Percentiles rank a stretch among this genome's conserved stretches.
Evolutionary conservation across 2,797 vertebrate genomes (phyloP).

Genomic region (Benthosema pterotum): DNA sequence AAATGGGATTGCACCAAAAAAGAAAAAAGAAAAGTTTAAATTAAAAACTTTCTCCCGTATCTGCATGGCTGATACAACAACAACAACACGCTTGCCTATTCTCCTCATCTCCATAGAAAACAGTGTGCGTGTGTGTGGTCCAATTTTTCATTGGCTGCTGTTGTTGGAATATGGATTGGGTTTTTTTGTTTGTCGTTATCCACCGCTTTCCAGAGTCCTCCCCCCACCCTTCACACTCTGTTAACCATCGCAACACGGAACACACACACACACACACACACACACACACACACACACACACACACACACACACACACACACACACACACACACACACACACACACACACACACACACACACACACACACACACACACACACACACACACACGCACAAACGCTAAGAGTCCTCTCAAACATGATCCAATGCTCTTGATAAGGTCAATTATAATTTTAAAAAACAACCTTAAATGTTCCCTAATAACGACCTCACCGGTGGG

Average conservation of each 20-base stretch:
- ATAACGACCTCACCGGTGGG: slow-evolving; percentile 10
- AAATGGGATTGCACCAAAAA: not conserved
- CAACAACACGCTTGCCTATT: not conserved
- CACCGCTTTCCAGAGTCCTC: slow-evolving; percentile 13
- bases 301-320: slow-evolving; percentile 10
- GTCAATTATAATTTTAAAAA: slow-evolving; percentile 8
- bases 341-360: slow-evolving; percentile 17
- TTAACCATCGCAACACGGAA: slow-evolving; percentile 27
- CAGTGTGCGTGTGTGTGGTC: slow-evolving; percentile 14
- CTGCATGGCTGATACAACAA: slow-evolving; percentile 18
- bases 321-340: slow-evolving; percentile 20
- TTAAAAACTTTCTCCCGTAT: slow-evolving; percentile 6
- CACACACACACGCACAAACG: slow-evolving; percentile 11
- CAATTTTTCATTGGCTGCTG: not conserved
- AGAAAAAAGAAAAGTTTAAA: not conserved
- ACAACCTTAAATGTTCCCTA: slow-evolving; percentile 12
- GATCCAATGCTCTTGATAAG: slow-evolving; percentile 2
- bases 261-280: slow-evolving; percentile 17
- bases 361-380: slow-evolving; percentile 13
- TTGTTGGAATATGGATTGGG: slow-evolving; percentile 38
- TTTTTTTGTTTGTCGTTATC: slow-evolving; percentile 15
- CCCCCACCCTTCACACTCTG: slow-evolving; percentile 39
- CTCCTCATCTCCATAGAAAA: slow-evolving; percentile 5
- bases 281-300: slow-evolving; percentile 12
- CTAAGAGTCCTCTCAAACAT: slow-evolving; percentile 8